Conservation (phyloP, 2,113 vertebrate species). For the Triplophysa siluroides region DNA sequence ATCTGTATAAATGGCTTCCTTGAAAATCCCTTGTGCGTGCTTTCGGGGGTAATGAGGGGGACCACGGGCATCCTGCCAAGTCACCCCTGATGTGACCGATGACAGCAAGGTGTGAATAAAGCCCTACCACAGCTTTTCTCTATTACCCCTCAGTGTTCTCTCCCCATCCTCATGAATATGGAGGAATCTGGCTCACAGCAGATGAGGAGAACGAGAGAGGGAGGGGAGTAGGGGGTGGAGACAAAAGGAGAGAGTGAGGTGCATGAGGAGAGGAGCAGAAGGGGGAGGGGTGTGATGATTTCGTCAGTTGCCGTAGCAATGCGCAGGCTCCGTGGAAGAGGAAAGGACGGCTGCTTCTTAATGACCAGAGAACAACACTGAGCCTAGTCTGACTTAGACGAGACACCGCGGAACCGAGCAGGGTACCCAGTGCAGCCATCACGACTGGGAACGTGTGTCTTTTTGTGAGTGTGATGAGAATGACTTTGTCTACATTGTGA, state of each 20-base stretch:
- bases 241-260: conserved; percentile 52
- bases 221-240: conserved; percentile 55
- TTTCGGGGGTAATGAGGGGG: conserved; percentile 6
- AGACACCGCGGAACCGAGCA: conserved; percentile 14
- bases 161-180: conserved; percentile 68
- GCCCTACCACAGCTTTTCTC: conserved; percentile 20
- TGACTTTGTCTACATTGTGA: conserved; percentile 56
- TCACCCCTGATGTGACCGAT: conserved; percentile 23
- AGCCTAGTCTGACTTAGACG: conserved; percentile 38
- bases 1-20: background rate
- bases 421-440: conserved; percentile 44
- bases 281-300: conserved; percentile 45
- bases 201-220: conserved; percentile 18
- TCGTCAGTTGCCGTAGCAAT: conserved; percentile 64
- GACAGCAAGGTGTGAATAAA: conserved; percentile 48
- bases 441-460: conserved; percentile 24
- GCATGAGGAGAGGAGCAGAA: conserved; percentile 40
- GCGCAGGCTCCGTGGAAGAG: conserved; percentile 67
- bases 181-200: conserved; percentile 49
- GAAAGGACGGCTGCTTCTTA: conserved; percentile 62
- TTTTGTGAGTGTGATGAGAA: conserved; percentile 56
- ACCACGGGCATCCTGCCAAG: conserved; percentile 1
- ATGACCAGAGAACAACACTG: conserved; percentile 72
- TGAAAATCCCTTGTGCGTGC: conserved; percentile 17
- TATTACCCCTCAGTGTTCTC: conserved; percentile 10